Evolutionary conservation across 2,797 vertebrate genomes (phyloP).

Genomic region (Poeciliopsis paucimaculata): DNA sequence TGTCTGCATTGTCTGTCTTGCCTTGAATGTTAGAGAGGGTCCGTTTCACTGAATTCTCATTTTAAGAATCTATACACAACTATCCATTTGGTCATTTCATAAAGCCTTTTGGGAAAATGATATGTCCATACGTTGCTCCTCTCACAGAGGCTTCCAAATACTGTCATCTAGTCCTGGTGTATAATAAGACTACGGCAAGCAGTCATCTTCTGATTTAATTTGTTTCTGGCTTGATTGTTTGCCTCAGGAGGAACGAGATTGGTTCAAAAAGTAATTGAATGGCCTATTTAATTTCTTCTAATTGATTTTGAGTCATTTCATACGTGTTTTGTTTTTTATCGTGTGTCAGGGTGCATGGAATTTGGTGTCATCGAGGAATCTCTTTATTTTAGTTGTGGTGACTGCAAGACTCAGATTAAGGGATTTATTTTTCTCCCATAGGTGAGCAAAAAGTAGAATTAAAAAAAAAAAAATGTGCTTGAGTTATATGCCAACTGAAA

Average conservation of each 20-base stretch:
- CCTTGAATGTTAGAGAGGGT: constrained; percentile 37
- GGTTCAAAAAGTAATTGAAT: constrained; percentile 66
- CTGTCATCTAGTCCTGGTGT: constrained; percentile 27
- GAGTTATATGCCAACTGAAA: background rate
- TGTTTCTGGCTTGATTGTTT: constrained; percentile 70
- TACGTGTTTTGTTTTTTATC: constrained; percentile 8
- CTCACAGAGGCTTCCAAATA: background rate
- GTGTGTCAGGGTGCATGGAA: background rate
- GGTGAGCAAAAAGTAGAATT: background rate
- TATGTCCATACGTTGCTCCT: background rate
- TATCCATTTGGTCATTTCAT: background rate
- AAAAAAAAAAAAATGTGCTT: background rate
- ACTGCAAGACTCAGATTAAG: background rate
- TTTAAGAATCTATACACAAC: background rate
- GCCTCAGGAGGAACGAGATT: constrained; percentile 66
- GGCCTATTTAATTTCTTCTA: constrained; percentile 70
- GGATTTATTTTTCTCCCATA: background rate
- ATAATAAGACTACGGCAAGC: constrained; percentile 53
- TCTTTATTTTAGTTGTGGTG: background rate
- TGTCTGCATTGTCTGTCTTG: background rate
- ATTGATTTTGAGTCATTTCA: constrained; percentile 68
- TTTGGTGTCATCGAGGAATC: background rate
- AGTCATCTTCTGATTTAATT: constrained; percentile 71
- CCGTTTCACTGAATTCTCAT: constrained; percentile 20
- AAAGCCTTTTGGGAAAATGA: background rate